Base-by-base conservation (phyloP, 1,140 invertebrate genomes). In the Sesamia nonagrioides region DNA sequence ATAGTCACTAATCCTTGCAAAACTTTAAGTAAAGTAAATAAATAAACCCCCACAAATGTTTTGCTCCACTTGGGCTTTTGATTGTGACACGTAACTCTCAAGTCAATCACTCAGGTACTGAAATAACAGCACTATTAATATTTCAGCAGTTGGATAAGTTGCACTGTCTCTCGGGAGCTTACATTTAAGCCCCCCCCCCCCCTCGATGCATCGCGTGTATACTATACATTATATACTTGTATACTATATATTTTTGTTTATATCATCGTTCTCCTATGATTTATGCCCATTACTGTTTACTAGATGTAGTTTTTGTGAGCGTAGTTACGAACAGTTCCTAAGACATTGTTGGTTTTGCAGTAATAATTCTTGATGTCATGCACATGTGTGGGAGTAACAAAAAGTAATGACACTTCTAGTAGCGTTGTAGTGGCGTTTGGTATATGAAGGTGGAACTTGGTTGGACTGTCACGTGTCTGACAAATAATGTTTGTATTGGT, bases 391-490 rank as follows among this genome's bases (percentile, higher is more conserved):
- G 15, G 21, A 6, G 61, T 42, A 69, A 69, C 66, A 69, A 69
- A 69, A 69, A 69, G 42, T 5, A 13, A n/a, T 21, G 21, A 66
- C 37, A 66, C 61, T 66, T 66, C 37, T 21, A 66, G 61, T 42
- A 17, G n/a, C 17, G 17, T 21, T 66, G 42, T 11, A 6, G 18
- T n/a, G 42, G 50, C 66, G 7, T 69, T 48, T 69, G 66, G 11
- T 69, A 48, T 50, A 69, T 69, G 66, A 48, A 50, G 66, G 33
- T 69, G 63, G 9, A 15, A 48, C 17, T 68, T 27, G 40, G 18
- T 68, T 15, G 37, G 54, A 58, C 54, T 42, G 37, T 21, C 37
- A 66, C 61, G 61, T 13, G 35, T 61, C 17, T 18, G 7, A 42
- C 15, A 42, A 66, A 35, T 42, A 66, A 40, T 13, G 27, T 17